Evolutionary conservation across 2,797 vertebrate genomes (phyloP), one percentile per base, ranked within the genome.

Genomic region (Selene dorsalis): DNA sequence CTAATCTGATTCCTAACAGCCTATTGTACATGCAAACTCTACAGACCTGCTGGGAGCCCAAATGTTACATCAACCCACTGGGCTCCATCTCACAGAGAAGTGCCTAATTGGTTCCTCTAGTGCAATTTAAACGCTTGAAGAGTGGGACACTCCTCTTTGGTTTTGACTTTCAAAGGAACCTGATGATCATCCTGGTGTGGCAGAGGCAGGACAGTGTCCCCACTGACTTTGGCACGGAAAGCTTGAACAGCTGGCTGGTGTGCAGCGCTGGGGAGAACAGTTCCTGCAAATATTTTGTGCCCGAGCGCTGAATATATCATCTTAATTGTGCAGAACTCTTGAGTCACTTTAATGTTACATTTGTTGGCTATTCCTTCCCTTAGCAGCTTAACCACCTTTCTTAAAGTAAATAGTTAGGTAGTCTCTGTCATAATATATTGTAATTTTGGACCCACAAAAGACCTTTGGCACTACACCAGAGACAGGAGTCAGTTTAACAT

Each of bases 1-100:
- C 59, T 65, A 68, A 85, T 80, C 45, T 66, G 64, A 75, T 66
- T 73, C 7, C 28, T 50, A 62, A 74, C 58, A 65, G 63, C 65
- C 74, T 65, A 59, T 75, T 73, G 79, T 76, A 64, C 53, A 65
- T n/a, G 60, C 73, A 57, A 79, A 75, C 38, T 41, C 80, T 47
- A 38, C 78, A 82, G 64, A 88, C 84, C 77, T 88, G 86, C 88
- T 87, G 82, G 75, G 84, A 84, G 52, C 75, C 85, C 70, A 83
- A 87, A 87, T 83, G 83, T 79, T 88, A 56, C 59, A 60, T 62
- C 73, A 30, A 58, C 61, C 63, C 47, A 4, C 69, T 79, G 79
- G 58, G 68, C 66, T 68, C 14, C 1, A 30, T 77, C 66, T 84
- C 56, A 64, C 32, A 68, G 41, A 72, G 41, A 71, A 84, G 59